Evolutionary conservation across 2,113 vertebrate species (phyloP).

Genomic region (Etheostoma spectabile): DNA sequence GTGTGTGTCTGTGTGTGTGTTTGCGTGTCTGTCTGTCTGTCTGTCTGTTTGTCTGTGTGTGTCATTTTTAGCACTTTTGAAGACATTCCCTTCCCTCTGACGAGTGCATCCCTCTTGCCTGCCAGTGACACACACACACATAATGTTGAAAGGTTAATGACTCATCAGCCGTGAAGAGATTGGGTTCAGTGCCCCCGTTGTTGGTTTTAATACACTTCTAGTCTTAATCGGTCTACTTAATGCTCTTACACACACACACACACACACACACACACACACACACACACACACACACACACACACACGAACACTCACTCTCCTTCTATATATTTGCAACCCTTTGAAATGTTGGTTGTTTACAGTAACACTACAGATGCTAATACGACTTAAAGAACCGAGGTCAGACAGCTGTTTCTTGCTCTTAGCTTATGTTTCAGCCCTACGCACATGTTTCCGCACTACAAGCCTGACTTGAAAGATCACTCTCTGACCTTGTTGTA

Average conservation of each 20-base stretch:
- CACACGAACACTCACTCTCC: neutral
- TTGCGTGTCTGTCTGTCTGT: neutral
- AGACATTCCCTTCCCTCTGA: slow-evolving; percentile 55
- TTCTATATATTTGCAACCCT: neutral
- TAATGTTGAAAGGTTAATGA: slow-evolving; percentile 63
- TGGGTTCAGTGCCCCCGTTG: slow-evolving; percentile 65
- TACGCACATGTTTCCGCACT: neutral
- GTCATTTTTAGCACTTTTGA: slow-evolving; percentile 18
- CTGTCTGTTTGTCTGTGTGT: slow-evolving; percentile 3
- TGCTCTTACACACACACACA: slow-evolving; percentile 18
- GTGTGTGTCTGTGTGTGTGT: slow-evolving; percentile 10
- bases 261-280: slow-evolving; percentile 3
- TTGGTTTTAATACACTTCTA: slow-evolving; percentile 65
- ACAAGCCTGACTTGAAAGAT: neutral
- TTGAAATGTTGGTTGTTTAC: slow-evolving; percentile 32
- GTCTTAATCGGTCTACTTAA: slow-evolving; percentile 64
- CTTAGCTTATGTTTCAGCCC: neutral
- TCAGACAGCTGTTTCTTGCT: slow-evolving; percentile 15
- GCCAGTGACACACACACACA: slow-evolving; percentile 5
- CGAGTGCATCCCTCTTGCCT: slow-evolving; percentile 37
- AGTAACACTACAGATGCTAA: slow-evolving; percentile 35
- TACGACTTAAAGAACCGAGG: slow-evolving; percentile 16
- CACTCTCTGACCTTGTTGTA: neutral
- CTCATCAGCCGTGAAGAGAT: slow-evolving; percentile 53
- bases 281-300: slow-evolving; percentile 13